These are phyloP conservation scores for Hermatobates lingyangjiaoensis DNA, from an alignment of 1,140 invertebrate species.

Conservation along the genomic window DNA sequence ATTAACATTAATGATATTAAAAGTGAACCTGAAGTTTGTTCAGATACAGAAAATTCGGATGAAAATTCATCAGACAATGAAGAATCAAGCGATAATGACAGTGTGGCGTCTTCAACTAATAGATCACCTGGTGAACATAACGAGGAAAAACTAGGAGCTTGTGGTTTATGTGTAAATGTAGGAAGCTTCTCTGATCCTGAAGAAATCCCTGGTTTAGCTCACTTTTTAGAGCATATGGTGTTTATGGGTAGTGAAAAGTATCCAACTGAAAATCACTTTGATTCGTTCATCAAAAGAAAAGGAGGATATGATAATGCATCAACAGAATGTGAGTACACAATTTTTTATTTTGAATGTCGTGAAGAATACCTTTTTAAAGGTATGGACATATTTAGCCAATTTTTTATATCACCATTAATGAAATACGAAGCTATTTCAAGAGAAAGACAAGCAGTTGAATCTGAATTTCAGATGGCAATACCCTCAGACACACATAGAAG, in stretches of 20 bases:
- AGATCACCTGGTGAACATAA: slow-evolving; percentile 1
- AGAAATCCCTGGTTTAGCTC: slow-evolving; percentile 69
- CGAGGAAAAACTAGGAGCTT: slow-evolving; percentile 36
- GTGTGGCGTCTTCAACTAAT: neutral
- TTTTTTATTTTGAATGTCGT: slow-evolving; percentile 74
- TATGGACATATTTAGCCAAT: slow-evolving; percentile 74
- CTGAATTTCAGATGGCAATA: slow-evolving; percentile 61
- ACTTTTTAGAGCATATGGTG: slow-evolving; percentile 92
- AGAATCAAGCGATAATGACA: neutral
- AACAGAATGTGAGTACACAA: slow-evolving; percentile 60
- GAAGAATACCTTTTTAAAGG: slow-evolving; percentile 51
- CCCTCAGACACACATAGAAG: slow-evolving; percentile 44
- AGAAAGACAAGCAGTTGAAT: slow-evolving; percentile 83
- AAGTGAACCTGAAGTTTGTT: neutral
- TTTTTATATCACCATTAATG: slow-evolving; percentile 77
- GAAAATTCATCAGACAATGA: neutral
- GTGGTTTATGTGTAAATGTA: slow-evolving; percentile 45
- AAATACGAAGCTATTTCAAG: slow-evolving; percentile 65
- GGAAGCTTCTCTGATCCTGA: slow-evolving; percentile 34
- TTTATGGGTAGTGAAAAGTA: slow-evolving; percentile 45
- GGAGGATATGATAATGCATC: slow-evolving; percentile 31
- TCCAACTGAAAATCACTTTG: slow-evolving; percentile 32
- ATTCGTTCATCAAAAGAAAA: slow-evolving; percentile 26
- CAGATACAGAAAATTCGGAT: neutral
- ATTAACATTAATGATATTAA: neutral